Base-by-base conservation (phyloP, 2,888 invertebrate genomes). In the Linnaemya vulpina region DNA sequence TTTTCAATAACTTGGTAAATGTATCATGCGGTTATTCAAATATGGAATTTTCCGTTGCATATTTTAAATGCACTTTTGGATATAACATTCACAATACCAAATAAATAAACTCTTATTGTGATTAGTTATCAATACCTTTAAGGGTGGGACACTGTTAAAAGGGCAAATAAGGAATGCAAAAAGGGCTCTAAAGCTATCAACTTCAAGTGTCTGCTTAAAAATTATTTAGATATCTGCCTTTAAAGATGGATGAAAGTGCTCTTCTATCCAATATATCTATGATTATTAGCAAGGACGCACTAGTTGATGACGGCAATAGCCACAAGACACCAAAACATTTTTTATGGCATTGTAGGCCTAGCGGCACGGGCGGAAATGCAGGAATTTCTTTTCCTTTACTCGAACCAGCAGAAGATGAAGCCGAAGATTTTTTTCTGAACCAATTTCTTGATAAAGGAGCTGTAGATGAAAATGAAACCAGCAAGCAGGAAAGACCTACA, bases 251-350 rank as follows among this genome's bases (percentile, higher is more conserved):
- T 58, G 91, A 91, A 83, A 89, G 89, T 49, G 91, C 90, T 9
- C 82, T 92, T 8, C 86, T 92, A 60, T 88, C 90, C 17, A 92
- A 92, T 84, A 90, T 92, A n/a, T 90, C 92, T 2, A 89, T 91
- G 53, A 91, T 92, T 71, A 87, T 92, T 13, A 89, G 90, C 10
- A 92, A 92, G 83, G 92, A 92, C 77, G 80, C 91, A 25, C 87
- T 90, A 3, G 88, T 91, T 25, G 92, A 92, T 86, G 89, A 90
- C 25, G 80, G 78, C 55, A 87, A 86, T 25, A 87, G 86, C 38
- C 86, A 81, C 25, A 86, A 87, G n/a, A 51, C 82, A 22, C 53
- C 86, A 1, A 71, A 60, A 63, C 81, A 77, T 38, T 78, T 70
- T 46, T n/a, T 80, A 53, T 68, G 84, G 38, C 76, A 83, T 49